These are phyloP conservation scores for Zaprionus ornatus DNA, from an alignment of 1,140 invertebrate species.

Conservation along the genomic window DNA sequence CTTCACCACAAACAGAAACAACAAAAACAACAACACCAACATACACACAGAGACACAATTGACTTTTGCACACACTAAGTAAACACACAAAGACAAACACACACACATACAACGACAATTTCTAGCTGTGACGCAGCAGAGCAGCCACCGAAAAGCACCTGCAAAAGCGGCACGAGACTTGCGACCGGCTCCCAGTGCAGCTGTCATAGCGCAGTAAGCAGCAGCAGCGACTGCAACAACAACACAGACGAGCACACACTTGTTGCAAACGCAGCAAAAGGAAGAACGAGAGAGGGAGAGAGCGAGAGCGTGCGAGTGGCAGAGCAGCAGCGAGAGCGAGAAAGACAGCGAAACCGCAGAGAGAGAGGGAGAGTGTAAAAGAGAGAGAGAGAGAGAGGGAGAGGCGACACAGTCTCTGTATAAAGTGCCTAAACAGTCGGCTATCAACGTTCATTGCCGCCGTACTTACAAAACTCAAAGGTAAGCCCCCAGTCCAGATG, in stretches of 20 bases:
- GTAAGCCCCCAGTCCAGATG: slow-evolving; percentile 47
- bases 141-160: slow-evolving; percentile 45
- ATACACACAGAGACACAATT: slow-evolving; percentile 36
- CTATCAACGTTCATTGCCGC: slow-evolving; percentile 49
- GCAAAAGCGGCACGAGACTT: slow-evolving; percentile 49
- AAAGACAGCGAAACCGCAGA: neutral
- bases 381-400: slow-evolving; percentile 4
- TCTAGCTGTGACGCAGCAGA: slow-evolving; percentile 44
- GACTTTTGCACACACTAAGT: slow-evolving; percentile 14
- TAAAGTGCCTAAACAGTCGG: slow-evolving; percentile 47
- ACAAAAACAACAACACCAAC: slow-evolving; percentile 39
- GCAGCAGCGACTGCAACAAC: slow-evolving; percentile 37
- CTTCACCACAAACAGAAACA: slow-evolving; percentile 56
- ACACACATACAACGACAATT: slow-evolving; percentile 34
- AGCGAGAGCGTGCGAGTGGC: slow-evolving; percentile 5
- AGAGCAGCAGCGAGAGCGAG: slow-evolving; percentile 5
- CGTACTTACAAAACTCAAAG: slow-evolving; percentile 55
- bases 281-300: slow-evolving; percentile 21
- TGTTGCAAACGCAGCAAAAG: slow-evolving; percentile 58
- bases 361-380: neutral
- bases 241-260: slow-evolving; percentile 54
- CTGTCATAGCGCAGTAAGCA: slow-evolving; percentile 60
- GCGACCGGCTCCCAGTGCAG: slow-evolving; percentile 55
- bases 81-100: slow-evolving; percentile 41
- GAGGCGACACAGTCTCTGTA: slow-evolving; percentile 24